Percentiles rank a stretch among this genome's conserved stretches.
phyloP scores from a whole-genome alignment of 2,888 invertebrate species.

The Microplitis deprimator region DNA sequence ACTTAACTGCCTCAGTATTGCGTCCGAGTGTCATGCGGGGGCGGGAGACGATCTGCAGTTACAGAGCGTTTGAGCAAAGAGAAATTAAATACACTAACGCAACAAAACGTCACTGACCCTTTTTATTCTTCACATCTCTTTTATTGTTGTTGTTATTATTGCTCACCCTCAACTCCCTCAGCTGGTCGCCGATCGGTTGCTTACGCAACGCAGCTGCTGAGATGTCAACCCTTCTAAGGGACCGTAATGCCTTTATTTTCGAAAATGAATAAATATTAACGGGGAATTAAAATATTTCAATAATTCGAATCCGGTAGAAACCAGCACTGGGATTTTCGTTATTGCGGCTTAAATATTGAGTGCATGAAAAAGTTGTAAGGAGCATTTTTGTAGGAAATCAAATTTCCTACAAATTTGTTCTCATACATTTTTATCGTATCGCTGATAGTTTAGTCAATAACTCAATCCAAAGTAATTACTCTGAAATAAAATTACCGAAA shows the following conservation, averaged over 20 bases:
- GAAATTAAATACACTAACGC: constrained; percentile 1
- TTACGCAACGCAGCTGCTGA: not conserved
- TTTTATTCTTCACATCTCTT: not conserved
- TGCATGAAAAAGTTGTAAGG: too few species aligned
- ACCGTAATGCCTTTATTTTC: not conserved
- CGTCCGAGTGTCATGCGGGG: not conserved
- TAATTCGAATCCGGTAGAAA: too few species aligned
- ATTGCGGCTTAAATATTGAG: too few species aligned
- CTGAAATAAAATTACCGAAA: too few species aligned
- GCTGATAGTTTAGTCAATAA: too few species aligned
- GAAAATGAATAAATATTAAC: not conserved
- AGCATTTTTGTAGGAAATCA: too few species aligned
- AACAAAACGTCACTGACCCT: not conserved
- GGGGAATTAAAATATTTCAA: too few species aligned
- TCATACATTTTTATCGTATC: too few species aligned
- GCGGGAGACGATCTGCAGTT: not conserved
- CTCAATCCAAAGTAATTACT: too few species aligned
- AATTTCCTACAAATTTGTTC: too few species aligned
- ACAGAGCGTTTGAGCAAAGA: not conserved
- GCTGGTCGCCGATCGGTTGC: not conserved
- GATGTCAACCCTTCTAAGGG: not conserved
- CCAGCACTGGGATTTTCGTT: too few species aligned
- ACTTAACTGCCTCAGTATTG: not conserved
- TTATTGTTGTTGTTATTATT: not conserved
- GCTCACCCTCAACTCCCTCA: not conserved